Base-by-base conservation (phyloP, 2,888 invertebrate species). In the Agrypnus murinus region DNA sequence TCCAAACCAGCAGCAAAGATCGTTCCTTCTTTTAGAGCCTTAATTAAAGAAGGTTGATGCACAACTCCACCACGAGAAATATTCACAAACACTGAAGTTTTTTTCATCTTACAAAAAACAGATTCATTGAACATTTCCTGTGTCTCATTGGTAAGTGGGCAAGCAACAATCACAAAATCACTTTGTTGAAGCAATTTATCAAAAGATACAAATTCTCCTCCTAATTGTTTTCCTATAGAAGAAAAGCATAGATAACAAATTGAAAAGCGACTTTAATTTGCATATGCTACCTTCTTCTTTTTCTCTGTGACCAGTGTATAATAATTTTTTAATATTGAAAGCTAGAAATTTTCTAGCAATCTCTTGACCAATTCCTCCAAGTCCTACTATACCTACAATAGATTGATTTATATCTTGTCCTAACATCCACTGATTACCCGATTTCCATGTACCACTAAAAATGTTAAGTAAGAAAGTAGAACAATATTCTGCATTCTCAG, bases 1-100 rank as follows among this genome's bases (percentile, higher is more conserved):
- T 98, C 98, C 1, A 0, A 97, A 0, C 97, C 98, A 0, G 97
- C 98, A 0, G 93, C 93, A 81, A 92, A 93, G 73, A 98, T 97
- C 74, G 89, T 87, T 1, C 91, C 90, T 38, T 87, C 88, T 79
- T 91, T 91, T 57, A 98, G 86, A 0, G 97, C 97, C 57, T 89
- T 88, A 62, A 93, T 90, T 25, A 98, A 85, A 71, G 93, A 96
- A 0, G 93, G 90, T 81, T 96, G 96, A 75, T 96, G 92, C 0
- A 95, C 88, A n/a, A 93, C 85, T 84, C 90, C 92, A 83, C 93
- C 93, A 77, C 93, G 87, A 53, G 92, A 91, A 55, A 93, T 89
- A 80, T 96, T 96, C 1, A 96, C 88, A 45, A 96, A 88, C 5
- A 95, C 89, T 0, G 93, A 89, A 40, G 86, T 91, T 12, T 86